Base-by-base conservation (phyloP, 2,113 vertebrate genomes). In the Seriola rivoliana region DNA sequence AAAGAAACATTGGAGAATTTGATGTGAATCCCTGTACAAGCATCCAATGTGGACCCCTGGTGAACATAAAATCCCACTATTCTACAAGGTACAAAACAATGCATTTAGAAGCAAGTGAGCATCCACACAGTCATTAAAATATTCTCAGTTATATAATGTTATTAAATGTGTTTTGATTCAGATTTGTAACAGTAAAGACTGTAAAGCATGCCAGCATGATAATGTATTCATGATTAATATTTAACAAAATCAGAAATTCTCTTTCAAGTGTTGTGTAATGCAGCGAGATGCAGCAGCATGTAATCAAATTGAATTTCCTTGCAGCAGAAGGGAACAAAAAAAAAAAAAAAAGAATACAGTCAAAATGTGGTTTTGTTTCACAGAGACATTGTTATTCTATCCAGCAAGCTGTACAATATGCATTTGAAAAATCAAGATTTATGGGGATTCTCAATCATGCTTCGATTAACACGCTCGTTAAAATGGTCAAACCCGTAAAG, bases 221-320 rank as follows among this genome's bases (percentile, higher is more conserved):
- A 93, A 94, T 92, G 83, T 92, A 95, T 95, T 93, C 92, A 78
- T 81, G 81, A 92, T 92, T 92, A 95, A 95, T 95, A 94, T 95
- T 94, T 89, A 95, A 94, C 75, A 78, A 90, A 92, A 90, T 95
- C 80, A 80, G 60, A 82, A 90, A 95, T 96, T 95, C 93, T 80
- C 94, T 95, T 95, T 96, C 89, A 96, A 92, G 94, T 93, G 82
- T 52, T 77, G 71, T 88, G 90, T 84, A 89, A 93, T 75, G 89
- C 91, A 70, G 85, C 66, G 84, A 89, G 87, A 93, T 92, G 84
- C 85, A 86, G 82, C 92, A 64, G 87, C 85, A 60, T 86, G 85
- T 87, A 93, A 94, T 95, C 92, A 91, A 88, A 78, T 73, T 86
- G 69, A 90, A 93, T 94, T 90, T 92, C 71, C 90, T 89, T 66